These are phyloP conservation scores for Phyllostomus discolor DNA, from an alignment of 2,113 vertebrate genomes.

Conservation along the genomic window DNA sequence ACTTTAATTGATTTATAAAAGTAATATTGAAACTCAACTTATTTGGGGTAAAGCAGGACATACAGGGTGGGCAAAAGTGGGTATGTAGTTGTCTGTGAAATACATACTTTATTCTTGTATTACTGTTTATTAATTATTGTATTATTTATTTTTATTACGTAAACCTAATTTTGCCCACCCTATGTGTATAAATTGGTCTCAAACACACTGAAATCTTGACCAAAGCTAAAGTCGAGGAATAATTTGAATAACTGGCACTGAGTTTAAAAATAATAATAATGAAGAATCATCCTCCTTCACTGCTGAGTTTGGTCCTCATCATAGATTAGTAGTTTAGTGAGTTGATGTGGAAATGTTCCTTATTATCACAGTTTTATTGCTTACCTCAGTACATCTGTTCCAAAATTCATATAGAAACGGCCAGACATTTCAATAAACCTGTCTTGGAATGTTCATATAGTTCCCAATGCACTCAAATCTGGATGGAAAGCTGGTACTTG, in stretches of 20 bases:
- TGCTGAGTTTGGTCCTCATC: constrained; percentile 76
- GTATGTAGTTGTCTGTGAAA: not conserved
- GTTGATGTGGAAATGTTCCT: constrained; percentile 84
- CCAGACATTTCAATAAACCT: constrained; percentile 83
- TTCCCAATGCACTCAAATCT: constrained; percentile 82
- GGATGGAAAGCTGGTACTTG: constrained; percentile 82
- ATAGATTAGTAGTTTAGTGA: constrained; percentile 81
- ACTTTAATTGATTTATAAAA: not conserved
- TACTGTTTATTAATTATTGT: not conserved
- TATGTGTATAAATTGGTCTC: not conserved
- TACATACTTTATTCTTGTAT: not conserved
- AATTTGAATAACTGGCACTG: not conserved
- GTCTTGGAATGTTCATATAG: constrained; percentile 84
- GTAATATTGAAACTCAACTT: not conserved
- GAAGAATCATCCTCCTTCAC: constrained; percentile 66
- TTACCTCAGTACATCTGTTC: constrained; percentile 85
- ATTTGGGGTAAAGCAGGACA: not conserved
- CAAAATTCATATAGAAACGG: constrained; percentile 81
- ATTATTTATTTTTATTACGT: not conserved
- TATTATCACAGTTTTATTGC: constrained; percentile 86
- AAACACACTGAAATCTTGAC: constrained; percentile 55
- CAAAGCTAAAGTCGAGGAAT: constrained; percentile 52
- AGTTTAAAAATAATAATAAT: constrained; percentile 69
- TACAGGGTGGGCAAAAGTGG: no score
- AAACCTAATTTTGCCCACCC: not conserved